Evolutionary conservation across 2,797 vertebrate genomes (phyloP).

Genomic region (Trichosurus vulpecula): DNA sequence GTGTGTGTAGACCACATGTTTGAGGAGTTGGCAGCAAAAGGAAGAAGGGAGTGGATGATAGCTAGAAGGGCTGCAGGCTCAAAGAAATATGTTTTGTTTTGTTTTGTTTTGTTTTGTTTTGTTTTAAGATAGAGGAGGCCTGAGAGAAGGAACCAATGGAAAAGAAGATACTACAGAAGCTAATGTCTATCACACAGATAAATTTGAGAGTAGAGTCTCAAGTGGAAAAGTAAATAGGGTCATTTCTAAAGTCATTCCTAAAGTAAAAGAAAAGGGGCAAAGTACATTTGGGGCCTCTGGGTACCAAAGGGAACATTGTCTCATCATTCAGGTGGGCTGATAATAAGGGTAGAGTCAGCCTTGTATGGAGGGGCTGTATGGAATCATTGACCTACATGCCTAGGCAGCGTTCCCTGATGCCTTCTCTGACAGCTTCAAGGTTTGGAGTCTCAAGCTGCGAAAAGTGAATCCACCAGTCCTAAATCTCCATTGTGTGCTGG

Average conservation of each 20-base stretch:
- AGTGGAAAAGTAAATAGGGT: not conserved
- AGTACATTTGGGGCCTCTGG: not conserved
- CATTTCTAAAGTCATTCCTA: not conserved
- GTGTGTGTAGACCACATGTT: slow-evolving; percentile 1
- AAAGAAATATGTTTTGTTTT: slow-evolving; percentile 2
- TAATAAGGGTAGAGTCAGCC: not conserved
- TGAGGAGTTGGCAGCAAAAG: slow-evolving; percentile 1
- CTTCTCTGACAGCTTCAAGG: not conserved
- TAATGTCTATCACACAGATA: not conserved
- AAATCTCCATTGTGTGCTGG: not conserved
- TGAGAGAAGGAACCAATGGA: not conserved
- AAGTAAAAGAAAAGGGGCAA: not conserved
- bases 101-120: not conserved
- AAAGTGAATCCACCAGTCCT: not conserved
- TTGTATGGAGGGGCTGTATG: not conserved
- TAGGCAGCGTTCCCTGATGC: not conserved
- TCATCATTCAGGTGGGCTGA: not conserved
- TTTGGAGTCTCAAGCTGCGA: not conserved
- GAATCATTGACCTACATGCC: not conserved
- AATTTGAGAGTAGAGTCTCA: not conserved
- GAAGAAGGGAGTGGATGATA: not conserved
- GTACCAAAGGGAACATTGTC: not conserved
- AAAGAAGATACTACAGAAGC: not conserved
- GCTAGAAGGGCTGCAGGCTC: not conserved
- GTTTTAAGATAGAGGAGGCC: not conserved